Base-by-base conservation (phyloP, 1,140 invertebrate genomes). In the Vanessa atalanta region DNA sequence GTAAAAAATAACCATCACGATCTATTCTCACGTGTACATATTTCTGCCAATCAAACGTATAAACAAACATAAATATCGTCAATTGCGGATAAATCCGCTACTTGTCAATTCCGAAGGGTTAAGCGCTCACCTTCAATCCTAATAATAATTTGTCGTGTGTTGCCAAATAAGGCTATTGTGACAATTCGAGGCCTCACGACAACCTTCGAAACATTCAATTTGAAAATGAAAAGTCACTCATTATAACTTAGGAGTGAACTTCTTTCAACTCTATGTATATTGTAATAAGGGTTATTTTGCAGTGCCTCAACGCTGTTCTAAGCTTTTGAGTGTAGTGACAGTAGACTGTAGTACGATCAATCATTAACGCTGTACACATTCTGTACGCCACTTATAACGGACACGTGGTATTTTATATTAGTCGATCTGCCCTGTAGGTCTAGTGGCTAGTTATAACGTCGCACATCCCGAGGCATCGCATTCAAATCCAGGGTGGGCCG, bases 161-260 rank as follows among this genome's bases (percentile, higher is more conserved):
- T 81, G 75, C 82, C 83, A 79, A 83, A 88, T 89, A 89, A 86
- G 86, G 86, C 75, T 77, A 83, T 88, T 84, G 79, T 77, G 69
- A 55, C 71, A 23, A 64, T 16, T 57, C 75, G 72, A 79, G 78
- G 78, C 72, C 65, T 66, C 67, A 47, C 15, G 50, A 50, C 66
- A 60, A 71, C 65, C 77, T 75, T 79, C 72, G 69, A 61, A 26
- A 71, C 57, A 47, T 16, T 70, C 68, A 72, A 70, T 73, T 72
- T 70, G 69, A 72, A 72, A 71, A 77, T 71, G 15, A 69, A 71
- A 76, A 77, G 55, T 72, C 65, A 68, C 71, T 47, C 43, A 55
- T 64, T 64, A 64, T 47, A 43, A 61, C 57, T 15, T 61, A 26
- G 13, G 43, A 15, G n/a, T 47, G 47, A 47, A 48, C 20, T 47